A percentile compares a stretch with the other conserved stretches of the same genome.
phyloP scores from a whole-genome alignment of 2,888 invertebrate species.

The Apoderus coryli region DNA sequence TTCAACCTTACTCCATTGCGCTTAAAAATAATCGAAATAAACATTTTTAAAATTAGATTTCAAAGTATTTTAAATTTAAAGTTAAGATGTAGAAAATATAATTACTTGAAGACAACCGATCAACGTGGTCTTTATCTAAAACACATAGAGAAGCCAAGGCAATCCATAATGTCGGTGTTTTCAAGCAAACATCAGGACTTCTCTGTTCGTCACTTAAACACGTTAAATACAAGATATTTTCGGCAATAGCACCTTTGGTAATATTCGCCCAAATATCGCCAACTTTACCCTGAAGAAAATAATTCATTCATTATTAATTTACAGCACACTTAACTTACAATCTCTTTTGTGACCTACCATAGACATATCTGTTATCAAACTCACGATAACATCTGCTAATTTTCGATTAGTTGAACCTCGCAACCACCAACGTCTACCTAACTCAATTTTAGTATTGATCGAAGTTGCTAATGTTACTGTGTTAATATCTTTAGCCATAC shows the following conservation, averaged over 20 bases:
- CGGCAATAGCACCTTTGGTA: constrained; percentile 77
- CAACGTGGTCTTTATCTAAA: constrained; percentile 81
- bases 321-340: no score
- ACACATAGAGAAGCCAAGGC: constrained; percentile 88
- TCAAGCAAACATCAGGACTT: constrained; percentile 61
- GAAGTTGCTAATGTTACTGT: constrained; percentile 45
- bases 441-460: constrained; percentile 41
- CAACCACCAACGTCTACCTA: constrained; percentile 65
- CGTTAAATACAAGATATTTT: constrained; percentile 71
- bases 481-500: constrained; percentile 35
- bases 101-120: constrained; percentile 52
- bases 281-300: constrained; percentile 60
- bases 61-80: no score
- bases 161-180: constrained; percentile 79
- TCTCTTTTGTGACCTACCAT: no score
- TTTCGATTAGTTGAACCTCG: constrained; percentile 71
- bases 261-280: constrained; percentile 75
- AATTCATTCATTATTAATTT: constrained; percentile 5
- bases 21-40: constrained; percentile 33
- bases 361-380: constrained; percentile 82
- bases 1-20: constrained; percentile 58
- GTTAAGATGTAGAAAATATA: no score
- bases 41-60: no score
- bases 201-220: constrained; percentile 64
- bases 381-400: constrained; percentile 77